A percentile compares a stretch with the other conserved stretches of the same genome.
These are phyloP conservation scores for Leptoclinus maculatus DNA, from an alignment of 2,797 vertebrate species.

Conservation along the genomic window DNA sequence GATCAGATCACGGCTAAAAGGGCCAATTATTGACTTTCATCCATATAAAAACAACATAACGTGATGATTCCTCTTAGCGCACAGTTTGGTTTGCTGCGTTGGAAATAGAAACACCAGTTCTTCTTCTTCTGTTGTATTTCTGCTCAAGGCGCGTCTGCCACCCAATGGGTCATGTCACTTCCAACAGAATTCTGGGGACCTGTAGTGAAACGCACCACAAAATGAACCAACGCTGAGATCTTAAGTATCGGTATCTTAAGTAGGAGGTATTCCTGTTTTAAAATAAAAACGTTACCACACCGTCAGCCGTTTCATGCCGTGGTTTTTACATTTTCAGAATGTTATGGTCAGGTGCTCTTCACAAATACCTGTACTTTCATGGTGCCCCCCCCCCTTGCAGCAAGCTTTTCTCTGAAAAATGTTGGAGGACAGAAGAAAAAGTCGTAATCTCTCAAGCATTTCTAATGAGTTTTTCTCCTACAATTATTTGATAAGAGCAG, in stretches of 20 bases:
- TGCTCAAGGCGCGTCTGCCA: background rate
- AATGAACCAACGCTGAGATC: background rate
- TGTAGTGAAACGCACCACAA: background rate
- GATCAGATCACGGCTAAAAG: background rate
- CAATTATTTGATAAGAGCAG: conserved; percentile 90
- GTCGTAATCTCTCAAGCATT: conserved; percentile 88
- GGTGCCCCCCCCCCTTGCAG: conserved; percentile 66
- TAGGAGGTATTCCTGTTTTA: conserved; percentile 15
- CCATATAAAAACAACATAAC: background rate
- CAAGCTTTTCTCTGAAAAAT: conserved; percentile 80
- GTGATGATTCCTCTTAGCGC: background rate
- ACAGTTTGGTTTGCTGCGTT: background rate
- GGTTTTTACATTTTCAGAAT: conserved; percentile 66
- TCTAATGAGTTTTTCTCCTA: conserved; percentile 90
- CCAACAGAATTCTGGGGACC: background rate
- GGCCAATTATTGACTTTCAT: background rate
- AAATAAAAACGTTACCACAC: conserved; percentile 1
- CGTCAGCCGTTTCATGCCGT: conserved; percentile 63
- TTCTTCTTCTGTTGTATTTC: background rate
- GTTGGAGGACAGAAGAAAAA: conserved; percentile 81
- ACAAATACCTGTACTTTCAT: conserved; percentile 81
- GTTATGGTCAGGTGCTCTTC: conserved; percentile 75
- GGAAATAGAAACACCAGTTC: background rate
- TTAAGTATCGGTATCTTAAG: too few relatives aligned
- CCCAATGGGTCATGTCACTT: background rate